Evolutionary conservation across 2,888 invertebrate species (phyloP), one percentile per base, ranked within the genome.

Genomic region (Trachelus iudaicus): DNA sequence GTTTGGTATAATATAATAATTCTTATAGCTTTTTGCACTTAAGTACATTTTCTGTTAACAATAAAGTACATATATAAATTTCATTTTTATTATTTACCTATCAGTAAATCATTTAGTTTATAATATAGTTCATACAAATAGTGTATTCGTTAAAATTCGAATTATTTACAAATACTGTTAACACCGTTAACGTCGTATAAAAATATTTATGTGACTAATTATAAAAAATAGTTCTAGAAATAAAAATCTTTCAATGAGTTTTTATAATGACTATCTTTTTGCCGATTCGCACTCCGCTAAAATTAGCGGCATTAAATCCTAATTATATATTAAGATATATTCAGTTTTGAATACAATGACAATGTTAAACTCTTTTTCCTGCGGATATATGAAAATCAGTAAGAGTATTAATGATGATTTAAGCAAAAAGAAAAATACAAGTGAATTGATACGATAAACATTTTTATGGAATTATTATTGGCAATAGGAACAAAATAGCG

Each of bases 141-240:
- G 23, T 56, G 56, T 56, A 56, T 56, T 56, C 56, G 23, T 56
- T 56, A 56, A 56, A 56, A 23, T 56, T 56, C 56, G 56, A 75
- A 68, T 69, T 77, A 77, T 75, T 1, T 77, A 75, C 74, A 77
- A 69, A 34, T 9, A 33, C 31, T 33, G 23, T 68, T 34, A n/a
- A 69, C 34, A 34, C 6, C 12, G 34, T 31, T 6, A 71, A 71
- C 15, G n/a, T 77, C 69, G 35, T 77, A 74, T 77, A 77, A 75
- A 77, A 77, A 75, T 68, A 77, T 75, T 33, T 69, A 75, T 11
- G 31, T 15, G 71, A 9, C 31, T 71, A 71, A 71, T 71, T 74
- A 34, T 34, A 77, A 74, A 31, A 68, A 73, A 73, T 34, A 34
- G 9, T 73, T 35, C 30, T 73, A 56, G 13, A 35, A 13, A 76